A percentile compares a stretch with the other conserved stretches of the same genome.
These are phyloP conservation scores for Spea hammondii DNA, from an alignment of 2,797 vertebrate species.

Conservation along the genomic window DNA sequence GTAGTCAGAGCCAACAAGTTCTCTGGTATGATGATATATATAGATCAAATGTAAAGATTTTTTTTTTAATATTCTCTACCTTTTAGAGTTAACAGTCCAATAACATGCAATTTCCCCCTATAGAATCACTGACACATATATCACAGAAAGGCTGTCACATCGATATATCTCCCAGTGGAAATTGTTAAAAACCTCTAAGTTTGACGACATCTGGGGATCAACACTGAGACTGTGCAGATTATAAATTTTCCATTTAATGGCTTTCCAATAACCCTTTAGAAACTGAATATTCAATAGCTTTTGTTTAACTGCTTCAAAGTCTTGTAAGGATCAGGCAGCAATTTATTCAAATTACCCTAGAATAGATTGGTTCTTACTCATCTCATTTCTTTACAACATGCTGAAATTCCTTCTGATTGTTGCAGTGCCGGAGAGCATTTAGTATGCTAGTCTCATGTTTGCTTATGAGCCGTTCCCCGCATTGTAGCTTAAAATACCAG, in stretches of 20 bases:
- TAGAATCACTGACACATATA: too few species aligned
- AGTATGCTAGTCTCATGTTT: neutral
- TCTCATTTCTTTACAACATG: slow-evolving; percentile 3
- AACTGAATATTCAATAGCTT: slow-evolving; percentile 23
- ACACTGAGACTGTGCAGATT: neutral
- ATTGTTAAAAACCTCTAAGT: too few species aligned
- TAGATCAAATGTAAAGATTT: too few species aligned
- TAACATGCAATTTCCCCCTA: too few species aligned
- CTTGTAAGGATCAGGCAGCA: slow-evolving; percentile 29
- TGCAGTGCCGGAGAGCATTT: neutral
- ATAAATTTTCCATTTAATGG: neutral
- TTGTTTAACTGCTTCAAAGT: slow-evolving; percentile 5
- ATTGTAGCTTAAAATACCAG: slow-evolving; percentile 1
- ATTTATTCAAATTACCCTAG: fast-evolving
- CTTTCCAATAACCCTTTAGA: slow-evolving; percentile 41
- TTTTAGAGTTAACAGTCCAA: too few species aligned
- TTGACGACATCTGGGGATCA: too few species aligned
- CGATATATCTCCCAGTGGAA: too few species aligned
- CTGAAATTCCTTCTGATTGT: slow-evolving; percentile 27
- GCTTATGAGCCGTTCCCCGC: neutral
- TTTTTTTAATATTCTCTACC: too few species aligned
- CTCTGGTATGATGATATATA: too few species aligned
- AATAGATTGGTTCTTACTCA: neutral
- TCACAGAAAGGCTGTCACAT: too few species aligned
- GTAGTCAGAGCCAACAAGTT: too few species aligned